phyloP scores from a whole-genome alignment of 2,797 vertebrate genomes.

The Acanthurus lineatus region DNA sequence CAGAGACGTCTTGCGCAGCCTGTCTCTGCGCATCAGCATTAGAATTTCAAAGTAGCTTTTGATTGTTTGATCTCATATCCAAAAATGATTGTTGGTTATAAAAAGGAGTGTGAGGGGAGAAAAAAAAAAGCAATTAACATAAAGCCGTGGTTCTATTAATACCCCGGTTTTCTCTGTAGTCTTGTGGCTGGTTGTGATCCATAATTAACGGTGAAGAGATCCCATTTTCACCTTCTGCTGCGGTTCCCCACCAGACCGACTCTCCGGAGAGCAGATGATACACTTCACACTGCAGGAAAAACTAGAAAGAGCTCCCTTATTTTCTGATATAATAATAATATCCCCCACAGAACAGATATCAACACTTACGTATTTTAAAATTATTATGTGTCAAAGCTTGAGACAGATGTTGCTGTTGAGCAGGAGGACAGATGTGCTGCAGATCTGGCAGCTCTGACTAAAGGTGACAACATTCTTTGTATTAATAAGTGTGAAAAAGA shows the following conservation, averaged over 20 bases:
- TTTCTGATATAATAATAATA: neutral
- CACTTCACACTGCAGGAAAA: slow-evolving; percentile 5
- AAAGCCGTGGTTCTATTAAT: slow-evolving; percentile 76
- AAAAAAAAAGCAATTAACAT: slow-evolving; percentile 80
- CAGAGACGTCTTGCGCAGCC: slow-evolving; percentile 63
- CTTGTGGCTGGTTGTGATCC: slow-evolving; percentile 76
- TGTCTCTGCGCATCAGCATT: slow-evolving; percentile 69
- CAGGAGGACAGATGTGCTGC: slow-evolving; percentile 6
- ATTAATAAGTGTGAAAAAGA: neutral
- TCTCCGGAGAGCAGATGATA: slow-evolving; percentile 54
- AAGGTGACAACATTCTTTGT: neutral
- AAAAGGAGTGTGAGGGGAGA: slow-evolving; percentile 39
- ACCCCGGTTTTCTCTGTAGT: slow-evolving; percentile 65
- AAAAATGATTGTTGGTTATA: slow-evolving; percentile 77
- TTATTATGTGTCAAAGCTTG: neutral
- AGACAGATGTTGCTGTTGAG: neutral
- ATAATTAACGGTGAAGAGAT: slow-evolving; percentile 82
- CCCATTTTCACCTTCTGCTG: slow-evolving; percentile 71
- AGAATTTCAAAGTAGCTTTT: slow-evolving; percentile 84
- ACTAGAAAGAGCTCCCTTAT: slow-evolving; percentile 4
- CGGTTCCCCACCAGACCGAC: slow-evolving; percentile 51
- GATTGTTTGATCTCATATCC: slow-evolving; percentile 84
- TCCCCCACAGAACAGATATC: neutral
- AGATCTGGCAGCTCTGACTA: too few relatives aligned
- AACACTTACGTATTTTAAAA: slow-evolving; percentile 15